Evolutionary conservation across 1,140 invertebrate species (phyloP).

Genomic region (Hypothenemus hampei): DNA sequence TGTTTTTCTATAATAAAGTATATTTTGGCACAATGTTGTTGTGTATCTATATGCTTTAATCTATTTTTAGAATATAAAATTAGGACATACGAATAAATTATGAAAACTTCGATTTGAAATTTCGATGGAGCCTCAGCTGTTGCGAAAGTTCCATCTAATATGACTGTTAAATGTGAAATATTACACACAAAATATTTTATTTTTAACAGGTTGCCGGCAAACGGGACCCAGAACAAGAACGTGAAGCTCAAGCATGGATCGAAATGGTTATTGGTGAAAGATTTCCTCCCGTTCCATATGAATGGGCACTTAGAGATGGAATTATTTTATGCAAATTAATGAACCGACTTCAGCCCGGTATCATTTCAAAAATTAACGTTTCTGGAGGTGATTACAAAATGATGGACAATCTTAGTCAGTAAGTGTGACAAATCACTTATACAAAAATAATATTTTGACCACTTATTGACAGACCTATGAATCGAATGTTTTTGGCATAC

Average conservation of each 20-base stretch:
- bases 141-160: too few relatives aligned
- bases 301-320: slow-evolving; percentile 79
- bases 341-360: slow-evolving; percentile 79
- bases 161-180: not conserved
- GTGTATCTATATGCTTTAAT: not conserved
- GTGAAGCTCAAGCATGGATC: slow-evolving; percentile 83
- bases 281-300: slow-evolving; percentile 66
- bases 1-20: too few relatives aligned
- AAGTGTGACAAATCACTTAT: too few relatives aligned
- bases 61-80: not conserved
- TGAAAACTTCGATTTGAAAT: too few relatives aligned
- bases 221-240: slow-evolving; percentile 77
- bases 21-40: too few relatives aligned
- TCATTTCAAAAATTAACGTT: slow-evolving; percentile 80
- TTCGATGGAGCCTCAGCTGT: too few relatives aligned
- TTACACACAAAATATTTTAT: not conserved
- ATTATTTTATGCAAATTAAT: slow-evolving; percentile 77
- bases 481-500: too few relatives aligned
- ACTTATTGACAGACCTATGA: too few relatives aligned
- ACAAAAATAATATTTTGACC: too few relatives aligned
- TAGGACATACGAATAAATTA: not conserved
- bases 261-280: slow-evolving; percentile 76
- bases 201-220: slow-evolving; percentile 68
- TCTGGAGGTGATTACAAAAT: slow-evolving; percentile 87
- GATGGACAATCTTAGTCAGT: slow-evolving; percentile 92